These are phyloP conservation scores for Drosophila suboccidentalis DNA, from an alignment of 2,888 invertebrate species.

Conservation along the genomic window DNA sequence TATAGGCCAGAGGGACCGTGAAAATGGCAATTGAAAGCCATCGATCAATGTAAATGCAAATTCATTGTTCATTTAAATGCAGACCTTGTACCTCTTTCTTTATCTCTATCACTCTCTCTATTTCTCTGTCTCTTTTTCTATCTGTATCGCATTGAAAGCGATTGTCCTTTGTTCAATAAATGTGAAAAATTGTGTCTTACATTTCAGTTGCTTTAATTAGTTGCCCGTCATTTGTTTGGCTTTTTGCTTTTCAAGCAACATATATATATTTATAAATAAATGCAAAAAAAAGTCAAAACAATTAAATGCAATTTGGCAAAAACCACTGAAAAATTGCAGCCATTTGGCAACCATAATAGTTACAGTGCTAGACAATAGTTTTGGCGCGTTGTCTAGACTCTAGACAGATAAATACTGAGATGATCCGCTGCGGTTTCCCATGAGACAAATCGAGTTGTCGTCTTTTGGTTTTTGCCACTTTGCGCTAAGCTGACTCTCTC, in stretches of 20 bases:
- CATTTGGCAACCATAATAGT: constrained; percentile 29
- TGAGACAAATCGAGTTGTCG: constrained; percentile 18
- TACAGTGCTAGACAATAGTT: constrained; percentile 37
- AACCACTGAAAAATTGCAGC: constrained; percentile 22
- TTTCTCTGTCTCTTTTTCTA: not conserved
- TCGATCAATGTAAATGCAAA: constrained; percentile 69
- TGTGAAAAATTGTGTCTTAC: too few species aligned
- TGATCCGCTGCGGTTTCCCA: constrained; percentile 32
- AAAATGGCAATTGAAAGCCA: constrained; percentile 59
- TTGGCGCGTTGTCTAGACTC: constrained; percentile 33
- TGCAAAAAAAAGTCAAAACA: constrained; percentile 1
- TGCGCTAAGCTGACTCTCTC: constrained; percentile 11
- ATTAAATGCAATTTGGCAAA: constrained; percentile 46
- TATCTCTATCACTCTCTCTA: not conserved
- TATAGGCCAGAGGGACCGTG: constrained; percentile 50
- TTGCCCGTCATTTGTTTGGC: constrained; percentile 35
- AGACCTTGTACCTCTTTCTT: constrained; percentile 32
- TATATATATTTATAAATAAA: constrained; percentile 7
- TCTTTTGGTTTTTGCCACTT: constrained; percentile 26
- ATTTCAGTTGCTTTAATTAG: constrained; percentile 56
- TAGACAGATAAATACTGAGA: constrained; percentile 36
- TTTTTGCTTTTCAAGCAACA: constrained; percentile 23
- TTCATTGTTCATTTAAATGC: constrained; percentile 30
- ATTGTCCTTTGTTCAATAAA: constrained; percentile 51
- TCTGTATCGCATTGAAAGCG: not conserved